A percentile compares a stretch with the other conserved stretches of the same genome.
Evolutionary conservation across 2,888 invertebrate genomes (phyloP).

Genomic region (Colletes collaris): DNA sequence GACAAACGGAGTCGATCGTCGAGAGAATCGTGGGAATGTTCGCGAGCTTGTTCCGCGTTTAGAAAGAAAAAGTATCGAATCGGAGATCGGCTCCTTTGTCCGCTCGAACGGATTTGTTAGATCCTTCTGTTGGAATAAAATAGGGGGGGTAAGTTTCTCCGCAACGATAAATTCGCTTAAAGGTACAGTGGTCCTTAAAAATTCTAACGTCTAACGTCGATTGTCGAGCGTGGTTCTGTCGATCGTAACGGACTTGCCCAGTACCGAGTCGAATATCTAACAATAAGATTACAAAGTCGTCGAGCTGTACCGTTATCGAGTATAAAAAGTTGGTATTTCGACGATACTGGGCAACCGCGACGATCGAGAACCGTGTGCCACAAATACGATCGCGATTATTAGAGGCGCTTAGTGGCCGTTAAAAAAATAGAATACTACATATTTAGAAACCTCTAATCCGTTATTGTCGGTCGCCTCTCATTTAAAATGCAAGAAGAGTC

Average conservation of each 20-base stretch:
- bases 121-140: conserved; percentile 22
- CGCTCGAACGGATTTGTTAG: conserved; percentile 43
- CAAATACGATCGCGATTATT: conserved; percentile 20
- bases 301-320: neutral
- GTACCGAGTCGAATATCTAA: neutral
- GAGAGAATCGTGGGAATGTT: conserved; percentile 36
- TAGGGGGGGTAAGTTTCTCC: conserved; percentile 9
- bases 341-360: conserved; percentile 14
- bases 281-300: no score
- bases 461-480: neutral
- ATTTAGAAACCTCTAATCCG: neutral
- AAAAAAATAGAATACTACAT: neutral
- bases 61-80: neutral
- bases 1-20: conserved; percentile 45
- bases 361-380: conserved; percentile 14
- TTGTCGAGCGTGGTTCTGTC: conserved; percentile 20
- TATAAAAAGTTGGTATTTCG: neutral
- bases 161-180: conserved; percentile 41
- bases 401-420: conserved; percentile 18
- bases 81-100: conserved; percentile 44
- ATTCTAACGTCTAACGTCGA: conserved; percentile 15
- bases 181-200: conserved; percentile 57
- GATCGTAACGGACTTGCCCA: conserved; percentile 14
- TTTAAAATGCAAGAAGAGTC: neutral
- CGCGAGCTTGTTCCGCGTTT: neutral